Conservation (phyloP, 1,140 invertebrate genomes). For the Hycleus phaleratus region DNA sequence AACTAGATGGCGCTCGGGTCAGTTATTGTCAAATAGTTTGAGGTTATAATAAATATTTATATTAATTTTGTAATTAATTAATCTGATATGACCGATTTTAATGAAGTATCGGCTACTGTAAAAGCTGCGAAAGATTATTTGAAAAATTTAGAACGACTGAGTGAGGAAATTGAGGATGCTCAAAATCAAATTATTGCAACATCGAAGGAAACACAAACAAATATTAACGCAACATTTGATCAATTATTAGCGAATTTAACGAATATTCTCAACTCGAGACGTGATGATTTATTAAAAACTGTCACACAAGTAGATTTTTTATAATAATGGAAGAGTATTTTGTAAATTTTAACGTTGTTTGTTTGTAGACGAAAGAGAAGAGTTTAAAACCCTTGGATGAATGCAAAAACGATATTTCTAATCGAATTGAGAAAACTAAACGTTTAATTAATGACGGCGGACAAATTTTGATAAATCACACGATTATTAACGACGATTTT, state of each 20-base stretch:
- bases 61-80: no score
- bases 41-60: no score
- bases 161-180: constrained; percentile 21
- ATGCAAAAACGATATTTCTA: constrained; percentile 21
- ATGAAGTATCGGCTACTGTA: constrained; percentile 20
- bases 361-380: constrained; percentile 22
- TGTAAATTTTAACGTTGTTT: background rate
- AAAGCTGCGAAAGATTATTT: constrained; percentile 27
- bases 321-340: background rate
- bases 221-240: constrained; percentile 25
- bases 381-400: constrained; percentile 23
- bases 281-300: constrained; percentile 22
- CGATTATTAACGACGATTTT: constrained; percentile 17
- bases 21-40: no score
- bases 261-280: constrained; percentile 20
- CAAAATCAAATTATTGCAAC: constrained; percentile 25
- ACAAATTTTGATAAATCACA: constrained; percentile 1
- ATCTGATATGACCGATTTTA: no score
- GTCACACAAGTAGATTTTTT: constrained; percentile 18
- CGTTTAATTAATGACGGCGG: constrained; percentile 23
- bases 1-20: no score
- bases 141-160: constrained; percentile 19
- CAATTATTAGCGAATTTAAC: constrained; percentile 19
- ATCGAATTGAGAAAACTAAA: constrained; percentile 24
- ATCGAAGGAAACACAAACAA: constrained; percentile 19